Base-by-base conservation (phyloP, 1,140 invertebrate genomes). In the Meloidogyne exigua region DNA sequence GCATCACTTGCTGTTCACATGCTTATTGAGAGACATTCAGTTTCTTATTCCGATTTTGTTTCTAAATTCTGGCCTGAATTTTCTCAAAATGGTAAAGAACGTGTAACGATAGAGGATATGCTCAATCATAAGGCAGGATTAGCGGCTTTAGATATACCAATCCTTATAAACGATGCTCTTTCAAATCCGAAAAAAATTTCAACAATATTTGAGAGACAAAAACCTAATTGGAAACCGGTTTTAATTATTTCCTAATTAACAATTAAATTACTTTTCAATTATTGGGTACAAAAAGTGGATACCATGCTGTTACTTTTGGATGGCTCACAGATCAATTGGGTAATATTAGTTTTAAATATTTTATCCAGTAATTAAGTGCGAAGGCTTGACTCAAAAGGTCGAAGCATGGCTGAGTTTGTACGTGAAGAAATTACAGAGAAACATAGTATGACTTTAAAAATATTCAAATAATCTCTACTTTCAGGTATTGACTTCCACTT, bases 51-150 rank as follows among this genome's bases (percentile, higher is more conserved):
- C n/a, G 80, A 87, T 28, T 79, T 80, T 13, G 84, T 89, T 13
- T 66, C 78, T 18, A 68, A 86, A n/a, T 89, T 88, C 79, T 90
- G 89, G 89, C 89, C 89, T 32, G 88, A 88, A 70, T 90, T 90
- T 85, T 87, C 75, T 11, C 62, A 81, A n/a, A 86, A 90, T 64
- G 88, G 88, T 3, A 90, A 90, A 79, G 85, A 85, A 63, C 82
- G 81, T 32, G 86, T 90, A 23, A 90, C 89, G 3, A 83, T 89
- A 15, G 84, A 87, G 25, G 84, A 83, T 82, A 67, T 89, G 2
- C 68, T 89, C 21, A 85, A 82, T 49, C 89, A 90, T 79, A 80
- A 87, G 80, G 88, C 89, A 13, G 66, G 82, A n/a, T 66, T 80
- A 12, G 39, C 68, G 1, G 68, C 66, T 0, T 66, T 82, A 2